These are phyloP conservation scores for Leptinotarsa haldemani DNA, from an alignment of 2,888 invertebrate species.

Conservation along the genomic window DNA sequence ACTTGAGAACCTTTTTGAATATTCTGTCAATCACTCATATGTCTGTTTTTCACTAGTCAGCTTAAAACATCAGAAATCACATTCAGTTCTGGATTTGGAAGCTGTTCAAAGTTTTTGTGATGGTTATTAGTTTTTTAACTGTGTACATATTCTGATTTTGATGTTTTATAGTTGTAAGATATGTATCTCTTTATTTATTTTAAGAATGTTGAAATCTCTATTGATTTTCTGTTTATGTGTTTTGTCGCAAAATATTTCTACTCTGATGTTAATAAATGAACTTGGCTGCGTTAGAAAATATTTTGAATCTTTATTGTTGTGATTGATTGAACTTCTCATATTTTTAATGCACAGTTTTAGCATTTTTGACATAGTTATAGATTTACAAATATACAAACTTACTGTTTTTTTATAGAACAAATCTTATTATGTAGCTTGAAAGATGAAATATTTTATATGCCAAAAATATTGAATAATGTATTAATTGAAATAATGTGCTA, in stretches of 20 bases:
- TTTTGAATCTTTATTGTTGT: conserved; percentile 37
- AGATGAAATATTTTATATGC: conserved; percentile 61
- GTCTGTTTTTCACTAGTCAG: conserved; percentile 33
- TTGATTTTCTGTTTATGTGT: conserved; percentile 32
- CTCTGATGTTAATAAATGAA: conserved; percentile 28
- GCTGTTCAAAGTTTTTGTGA: conserved; percentile 31
- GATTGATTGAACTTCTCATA: conserved; percentile 39
- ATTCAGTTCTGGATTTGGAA: conserved; percentile 27
- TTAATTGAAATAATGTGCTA: conserved; percentile 56
- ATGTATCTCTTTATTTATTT: conserved; percentile 35
- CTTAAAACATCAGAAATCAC: conserved; percentile 31
- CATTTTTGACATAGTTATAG: conserved; percentile 39
- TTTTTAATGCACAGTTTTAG: conserved; percentile 42
- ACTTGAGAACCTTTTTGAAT: neutral
- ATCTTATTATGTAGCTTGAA: conserved; percentile 51
- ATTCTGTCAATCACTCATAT: conserved; percentile 8
- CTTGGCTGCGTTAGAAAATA: conserved; percentile 31
- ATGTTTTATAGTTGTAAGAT: conserved; percentile 45
- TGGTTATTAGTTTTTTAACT: conserved; percentile 41
- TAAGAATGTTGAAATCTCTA: conserved; percentile 33
- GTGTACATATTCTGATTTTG: conserved; percentile 39
- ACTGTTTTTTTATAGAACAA: conserved; percentile 42
- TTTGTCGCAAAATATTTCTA: conserved; percentile 33
- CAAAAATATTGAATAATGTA: conserved; percentile 60
- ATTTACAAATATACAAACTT: conserved; percentile 41